A percentile compares a stretch with the other conserved stretches of the same genome.
Conservation (phyloP, 2,797 vertebrate genomes). For the Dallia pectoralis region DNA sequence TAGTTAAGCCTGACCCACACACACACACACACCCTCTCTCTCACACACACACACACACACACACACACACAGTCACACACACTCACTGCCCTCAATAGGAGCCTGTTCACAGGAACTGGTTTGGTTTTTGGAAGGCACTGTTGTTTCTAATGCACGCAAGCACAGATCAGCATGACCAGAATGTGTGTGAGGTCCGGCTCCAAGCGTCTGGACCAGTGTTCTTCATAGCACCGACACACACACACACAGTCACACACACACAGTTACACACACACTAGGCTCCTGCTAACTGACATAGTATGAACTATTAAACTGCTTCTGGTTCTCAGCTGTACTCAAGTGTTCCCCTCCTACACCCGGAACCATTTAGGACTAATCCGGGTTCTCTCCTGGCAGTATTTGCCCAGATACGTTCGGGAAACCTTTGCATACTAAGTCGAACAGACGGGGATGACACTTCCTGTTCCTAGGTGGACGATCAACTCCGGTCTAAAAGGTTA, state of each 20-base stretch:
- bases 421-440: background rate
- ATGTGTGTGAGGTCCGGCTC: conserved; percentile 23
- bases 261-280: background rate
- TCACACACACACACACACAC: conserved; percentile 9
- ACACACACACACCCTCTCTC: conserved; percentile 10
- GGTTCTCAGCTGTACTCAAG: too few relatives aligned
- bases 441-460: conserved; percentile 48
- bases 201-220: conserved; percentile 31
- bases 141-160: conserved; percentile 30
- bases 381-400: conserved; percentile 2
- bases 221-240: background rate
- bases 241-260: background rate
- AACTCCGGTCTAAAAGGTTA: conserved; percentile 58
- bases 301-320: background rate
- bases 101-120: conserved; percentile 26
- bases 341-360: background rate
- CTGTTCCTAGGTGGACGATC: conserved; percentile 24
- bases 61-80: conserved; percentile 15
- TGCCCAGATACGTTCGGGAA: background rate
- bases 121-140: conserved; percentile 30
- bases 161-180: background rate
- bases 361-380: background rate
- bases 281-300: background rate
- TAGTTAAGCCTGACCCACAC: background rate
- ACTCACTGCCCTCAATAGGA: background rate